Conservation (phyloP, 2,797 vertebrate species). For the Hipposideros larvatus region DNA sequence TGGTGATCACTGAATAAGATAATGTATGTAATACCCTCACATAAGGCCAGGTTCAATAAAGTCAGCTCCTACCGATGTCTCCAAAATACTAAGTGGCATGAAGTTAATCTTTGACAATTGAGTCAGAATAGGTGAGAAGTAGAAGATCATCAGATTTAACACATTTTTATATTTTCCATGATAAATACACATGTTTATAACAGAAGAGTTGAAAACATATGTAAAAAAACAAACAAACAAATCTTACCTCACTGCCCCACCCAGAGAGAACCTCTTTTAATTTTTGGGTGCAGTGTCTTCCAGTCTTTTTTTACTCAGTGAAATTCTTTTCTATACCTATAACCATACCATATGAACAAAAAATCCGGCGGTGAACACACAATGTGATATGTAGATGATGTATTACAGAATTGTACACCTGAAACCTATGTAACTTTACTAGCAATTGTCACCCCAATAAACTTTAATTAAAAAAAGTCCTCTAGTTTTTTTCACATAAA, state of each 20-base stretch:
- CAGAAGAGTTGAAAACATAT: conserved; percentile 28
- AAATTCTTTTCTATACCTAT: background rate
- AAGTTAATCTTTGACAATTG: background rate
- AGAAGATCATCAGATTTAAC: background rate
- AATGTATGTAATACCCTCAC: background rate
- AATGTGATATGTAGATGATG: no score
- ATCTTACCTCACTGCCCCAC: background rate
- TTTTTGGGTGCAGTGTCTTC: background rate
- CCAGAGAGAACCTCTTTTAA: background rate
- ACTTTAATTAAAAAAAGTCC: background rate
- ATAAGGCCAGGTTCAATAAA: background rate
- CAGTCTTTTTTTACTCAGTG: background rate
- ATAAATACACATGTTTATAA: background rate
- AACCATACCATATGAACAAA: background rate
- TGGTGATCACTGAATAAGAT: background rate
- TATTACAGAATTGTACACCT: no score
- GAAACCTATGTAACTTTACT: no score
- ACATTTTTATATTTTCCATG: background rate
- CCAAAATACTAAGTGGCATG: background rate
- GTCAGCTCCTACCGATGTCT: background rate
- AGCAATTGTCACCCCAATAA: no score
- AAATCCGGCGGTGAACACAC: background rate
- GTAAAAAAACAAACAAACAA: background rate
- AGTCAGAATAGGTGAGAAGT: background rate
- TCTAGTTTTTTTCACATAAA: conserved; percentile 3